Base-by-base conservation (phyloP, 2,888 invertebrate genomes). In the Stenurella melanura region DNA sequence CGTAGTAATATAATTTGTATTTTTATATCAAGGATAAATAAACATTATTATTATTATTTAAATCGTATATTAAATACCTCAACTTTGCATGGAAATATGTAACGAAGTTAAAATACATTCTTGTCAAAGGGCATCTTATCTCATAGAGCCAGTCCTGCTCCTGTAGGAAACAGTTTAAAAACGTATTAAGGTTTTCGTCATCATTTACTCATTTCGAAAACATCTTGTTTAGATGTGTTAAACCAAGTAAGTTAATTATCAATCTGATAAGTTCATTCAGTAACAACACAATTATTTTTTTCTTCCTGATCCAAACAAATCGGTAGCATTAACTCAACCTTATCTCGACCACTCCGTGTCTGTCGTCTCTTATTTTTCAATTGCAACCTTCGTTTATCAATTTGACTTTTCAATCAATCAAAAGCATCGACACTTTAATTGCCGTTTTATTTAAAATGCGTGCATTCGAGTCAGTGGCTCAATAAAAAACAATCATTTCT, bases 401-500 rank as follows among this genome's bases (percentile, higher is more conserved):
- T 50, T 4, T 50, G 50, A 50, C 50, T n/a, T 17, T 50, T 50
- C 50, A 42, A 42, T 50, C n/a, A n/a, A 7, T n/a, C n/a, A 50
- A n/a, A 50, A n/a, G 50, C 50, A 50, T n/a, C 50, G 50, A n/a
- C 50, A 50, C 50, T n/a, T n/a, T 50, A 50, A 50, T 50, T 50
- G 50, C n/a, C 7, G n/a, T 50, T 15, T 50, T 50, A 50, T 50
- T 50, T 50, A 50, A 50, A n/a, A 50, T 50, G 50, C 50, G n/a
- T 50, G 50, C 50, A 50, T 42, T 12, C n/a, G 15, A n/a, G 42
- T 42, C 12, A 50, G 15, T 15, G 42, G 12, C 12, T 50, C n/a
- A n/a, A n/a, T 50, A 4, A 42, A 11, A 42, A 42, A 42, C 42
- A 42, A 42, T 42, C 0, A 42, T 42, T 7, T n/a, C 50, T n/a